Evolutionary conservation across 2,797 vertebrate species (phyloP), one percentile per base, ranked within the genome.

Genomic region (Sebastiscus albofasciatus): DNA sequence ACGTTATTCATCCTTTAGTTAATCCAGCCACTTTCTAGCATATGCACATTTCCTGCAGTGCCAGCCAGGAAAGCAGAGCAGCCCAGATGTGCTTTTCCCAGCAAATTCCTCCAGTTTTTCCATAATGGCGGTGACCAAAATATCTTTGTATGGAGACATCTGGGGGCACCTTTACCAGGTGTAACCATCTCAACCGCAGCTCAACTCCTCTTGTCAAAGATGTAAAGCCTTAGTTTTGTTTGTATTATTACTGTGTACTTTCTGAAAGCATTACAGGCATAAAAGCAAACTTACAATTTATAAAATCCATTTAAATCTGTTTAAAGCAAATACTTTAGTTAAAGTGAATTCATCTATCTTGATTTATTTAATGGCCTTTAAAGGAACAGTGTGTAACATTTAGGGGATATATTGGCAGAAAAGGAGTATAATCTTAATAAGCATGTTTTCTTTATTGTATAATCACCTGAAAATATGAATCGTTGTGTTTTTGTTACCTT

Each of bases 61-160:
- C 20, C 59, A 66, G 67, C 61, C 69, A 74, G 71, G 71, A 84
- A 74, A 77, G 13, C 31, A 54, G 56, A 69, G 58, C 3, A 72
- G 62, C 64, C 31, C 79, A 72, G 72, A 72, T 62, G 66, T 33
- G 22, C 11, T 54, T 70, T 55, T 64, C 26, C 31, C 58, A 22
- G 69, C 65, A 71, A 34, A 66, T 22, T 68, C 39, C 13, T 80
- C 20, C 27, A 72, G 49, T 36, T 80, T 76, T 77, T 71, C 66
- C 69, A 31, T 20, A 10, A 42, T 22, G 16, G 7, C 4, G 10
- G 13, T 61, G 55, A 34, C 52, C 64, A 39, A 46, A 39, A 16
- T 39, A 4, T 64, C 3, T 55, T 39, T 24, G 18, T 14, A 24
- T 46, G 3, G 18, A 49, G 42, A 39, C 24, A 34, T 27, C 3